Evolutionary conservation across 1,140 invertebrate genomes (phyloP).

Genomic region (Sitodiplosis mosellana): DNA sequence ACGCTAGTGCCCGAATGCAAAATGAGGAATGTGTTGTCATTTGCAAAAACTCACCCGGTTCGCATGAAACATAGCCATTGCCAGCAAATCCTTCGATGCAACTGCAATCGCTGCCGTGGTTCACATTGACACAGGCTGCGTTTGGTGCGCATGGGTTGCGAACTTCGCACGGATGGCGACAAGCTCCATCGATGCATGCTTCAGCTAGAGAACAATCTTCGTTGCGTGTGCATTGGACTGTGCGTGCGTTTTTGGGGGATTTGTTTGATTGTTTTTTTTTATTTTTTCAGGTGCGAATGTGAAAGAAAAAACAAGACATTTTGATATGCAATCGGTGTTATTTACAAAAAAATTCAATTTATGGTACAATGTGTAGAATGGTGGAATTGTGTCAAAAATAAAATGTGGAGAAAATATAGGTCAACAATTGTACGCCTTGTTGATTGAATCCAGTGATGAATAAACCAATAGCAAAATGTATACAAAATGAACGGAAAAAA

Average conservation of each 20-base stretch:
- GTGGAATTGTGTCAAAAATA: conserved; percentile 8
- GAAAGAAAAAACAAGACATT: not conserved
- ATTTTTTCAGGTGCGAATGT: not conserved
- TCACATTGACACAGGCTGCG: conserved; percentile 74
- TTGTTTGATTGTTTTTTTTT: conserved; percentile 4
- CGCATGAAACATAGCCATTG: conserved; percentile 62
- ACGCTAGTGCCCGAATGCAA: too few relatives aligned
- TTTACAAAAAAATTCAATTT: conserved; percentile 10
- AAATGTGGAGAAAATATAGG: conserved; percentile 5
- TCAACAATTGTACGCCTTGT: conserved; percentile 7
- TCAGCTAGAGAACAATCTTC: conserved; percentile 61
- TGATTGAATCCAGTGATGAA: too few relatives aligned
- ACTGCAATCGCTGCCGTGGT: conserved; percentile 67
- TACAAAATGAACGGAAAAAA: too few relatives aligned
- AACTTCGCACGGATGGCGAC: conserved; percentile 62
- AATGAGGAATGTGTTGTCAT: too few relatives aligned
- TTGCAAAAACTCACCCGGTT: conserved; percentile 50
- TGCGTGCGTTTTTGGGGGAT: conserved; percentile 12
- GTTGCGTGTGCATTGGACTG: conserved; percentile 64
- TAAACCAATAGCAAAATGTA: too few relatives aligned
- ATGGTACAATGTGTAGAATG: conserved; percentile 11
- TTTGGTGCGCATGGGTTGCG: conserved; percentile 65
- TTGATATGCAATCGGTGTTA: conserved; percentile 4
- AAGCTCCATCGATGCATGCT: conserved; percentile 61
- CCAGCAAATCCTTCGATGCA: conserved; percentile 71